These are phyloP conservation scores for Aurelia sp. DNA, from an alignment of 30 jellyfish, hydroid and myxozoan genomes.

Conservation along the genomic window DNA sequence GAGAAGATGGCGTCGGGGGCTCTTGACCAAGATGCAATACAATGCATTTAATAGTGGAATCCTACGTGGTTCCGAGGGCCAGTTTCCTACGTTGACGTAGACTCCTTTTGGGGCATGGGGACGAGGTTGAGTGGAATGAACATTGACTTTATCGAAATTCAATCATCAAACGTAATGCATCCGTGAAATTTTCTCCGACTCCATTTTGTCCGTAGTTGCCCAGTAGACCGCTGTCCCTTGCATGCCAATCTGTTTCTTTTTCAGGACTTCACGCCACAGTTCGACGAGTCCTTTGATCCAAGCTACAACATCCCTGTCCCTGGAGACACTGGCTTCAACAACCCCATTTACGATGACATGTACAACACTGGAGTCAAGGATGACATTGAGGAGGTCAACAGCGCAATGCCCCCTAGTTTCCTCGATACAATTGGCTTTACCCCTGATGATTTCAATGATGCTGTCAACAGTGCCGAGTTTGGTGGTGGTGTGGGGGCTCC, in stretches of 20 bases:
- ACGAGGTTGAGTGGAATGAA: too few relatives aligned
- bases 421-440: constrained; percentile 46
- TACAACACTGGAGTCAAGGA: background rate
- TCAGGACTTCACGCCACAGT: constrained; percentile 18
- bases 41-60: too few relatives aligned
- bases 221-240: too few relatives aligned
- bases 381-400: constrained; percentile 29
- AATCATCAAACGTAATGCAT: too few relatives aligned
- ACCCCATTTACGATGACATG: constrained; percentile 43
- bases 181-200: background rate
- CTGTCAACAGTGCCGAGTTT: background rate
- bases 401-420: constrained; percentile 47
- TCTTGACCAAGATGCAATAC: too few relatives aligned
- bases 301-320: constrained; percentile 25
- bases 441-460: constrained; percentile 39
- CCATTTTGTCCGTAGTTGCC: too few relatives aligned
- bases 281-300: constrained; percentile 31
- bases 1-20: too few relatives aligned
- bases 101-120: too few relatives aligned
- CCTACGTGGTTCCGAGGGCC: too few relatives aligned
- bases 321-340: constrained; percentile 37
- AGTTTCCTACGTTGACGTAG: too few relatives aligned
- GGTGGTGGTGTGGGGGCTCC: background rate
- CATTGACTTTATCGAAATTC: too few relatives aligned
- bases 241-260: background rate